Conservation (phyloP, 2,113 vertebrate genomes). For the Gambusia holbrooki region DNA sequence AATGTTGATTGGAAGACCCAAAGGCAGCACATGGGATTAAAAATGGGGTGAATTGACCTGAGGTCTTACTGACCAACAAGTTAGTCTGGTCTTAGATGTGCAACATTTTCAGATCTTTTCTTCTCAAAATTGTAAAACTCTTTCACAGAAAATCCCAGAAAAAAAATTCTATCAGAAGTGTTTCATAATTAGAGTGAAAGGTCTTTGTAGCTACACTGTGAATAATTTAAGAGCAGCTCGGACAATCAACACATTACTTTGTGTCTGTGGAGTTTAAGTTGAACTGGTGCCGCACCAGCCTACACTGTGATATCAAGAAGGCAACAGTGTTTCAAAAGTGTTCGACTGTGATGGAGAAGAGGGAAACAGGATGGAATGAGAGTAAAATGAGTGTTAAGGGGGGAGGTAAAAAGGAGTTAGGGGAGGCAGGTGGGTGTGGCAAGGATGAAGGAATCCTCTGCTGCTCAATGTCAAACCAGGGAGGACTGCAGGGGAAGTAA, state of each 20-base stretch:
- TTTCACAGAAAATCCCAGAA: background rate
- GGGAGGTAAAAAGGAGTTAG: slow-evolving; percentile 24
- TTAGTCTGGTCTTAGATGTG: background rate
- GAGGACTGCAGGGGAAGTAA: slow-evolving; percentile 53
- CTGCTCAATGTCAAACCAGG: slow-evolving; percentile 67
- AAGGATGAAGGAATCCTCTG: slow-evolving; percentile 56
- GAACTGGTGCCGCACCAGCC: slow-evolving; percentile 10
- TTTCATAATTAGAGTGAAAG: slow-evolving; percentile 16
- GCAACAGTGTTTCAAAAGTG: slow-evolving; percentile 71
- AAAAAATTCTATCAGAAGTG: background rate
- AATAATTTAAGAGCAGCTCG: slow-evolving; percentile 47
- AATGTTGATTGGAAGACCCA: background rate
- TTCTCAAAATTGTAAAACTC: background rate
- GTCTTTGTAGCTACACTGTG: slow-evolving; percentile 22
- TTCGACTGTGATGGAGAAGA: slow-evolving; percentile 46
- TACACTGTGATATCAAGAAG: slow-evolving; percentile 62
- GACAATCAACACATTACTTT: slow-evolving; percentile 38
- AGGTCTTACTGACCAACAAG: background rate
- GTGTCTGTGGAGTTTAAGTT: slow-evolving; percentile 43
- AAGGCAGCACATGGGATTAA: background rate
- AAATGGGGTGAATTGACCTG: background rate
- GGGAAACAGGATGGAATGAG: background rate
- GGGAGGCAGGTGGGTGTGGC: slow-evolving; percentile 56
- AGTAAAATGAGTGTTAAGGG: slow-evolving; percentile 4
- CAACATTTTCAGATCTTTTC: background rate